Percentiles rank a stretch among this genome's conserved stretches.
These are phyloP conservation scores for Brachirus orientalis DNA, from an alignment of 2,113 vertebrate genomes.

Conservation along the genomic window DNA sequence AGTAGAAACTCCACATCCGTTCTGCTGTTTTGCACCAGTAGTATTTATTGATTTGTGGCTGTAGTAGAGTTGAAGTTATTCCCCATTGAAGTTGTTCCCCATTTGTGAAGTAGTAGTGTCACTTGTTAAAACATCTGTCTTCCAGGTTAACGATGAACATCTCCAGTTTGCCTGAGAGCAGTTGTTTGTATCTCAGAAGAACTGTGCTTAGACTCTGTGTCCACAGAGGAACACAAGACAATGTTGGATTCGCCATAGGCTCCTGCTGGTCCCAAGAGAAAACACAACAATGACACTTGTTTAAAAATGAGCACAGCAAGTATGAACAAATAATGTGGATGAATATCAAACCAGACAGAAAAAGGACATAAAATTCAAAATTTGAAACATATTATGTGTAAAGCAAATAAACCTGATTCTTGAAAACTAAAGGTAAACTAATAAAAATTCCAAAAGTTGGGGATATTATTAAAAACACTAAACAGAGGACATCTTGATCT, in stretches of 20 bases:
- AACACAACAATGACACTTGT: slow-evolving; percentile 29
- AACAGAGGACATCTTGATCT: slow-evolving; percentile 11
- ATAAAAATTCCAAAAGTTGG: background rate
- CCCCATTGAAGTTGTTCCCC: slow-evolving; percentile 1
- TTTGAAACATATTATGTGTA: background rate
- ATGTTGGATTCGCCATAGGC: slow-evolving; percentile 41
- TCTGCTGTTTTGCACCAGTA: background rate
- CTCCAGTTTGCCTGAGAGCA: slow-evolving; percentile 76
- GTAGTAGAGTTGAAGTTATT: slow-evolving; percentile 2
- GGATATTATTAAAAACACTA: slow-evolving; percentile 14
- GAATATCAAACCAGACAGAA: background rate
- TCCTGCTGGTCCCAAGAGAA: slow-evolving; percentile 64
- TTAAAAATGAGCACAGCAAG: background rate
- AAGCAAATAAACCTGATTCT: background rate
- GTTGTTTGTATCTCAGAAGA: slow-evolving; percentile 59
- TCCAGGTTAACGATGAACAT: slow-evolving; percentile 63
- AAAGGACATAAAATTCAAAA: too few species aligned
- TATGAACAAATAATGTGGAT: background rate
- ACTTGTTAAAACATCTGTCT: slow-evolving; percentile 47
- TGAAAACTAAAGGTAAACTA: background rate
- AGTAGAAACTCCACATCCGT: background rate
- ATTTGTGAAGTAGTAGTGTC: slow-evolving; percentile 16
- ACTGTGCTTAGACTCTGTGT: slow-evolving; percentile 58
- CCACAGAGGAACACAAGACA: slow-evolving; percentile 64
- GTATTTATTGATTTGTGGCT: background rate